phyloP scores from a whole-genome alignment of 1,140 invertebrate species.

The Lordiphosa mommai region DNA sequence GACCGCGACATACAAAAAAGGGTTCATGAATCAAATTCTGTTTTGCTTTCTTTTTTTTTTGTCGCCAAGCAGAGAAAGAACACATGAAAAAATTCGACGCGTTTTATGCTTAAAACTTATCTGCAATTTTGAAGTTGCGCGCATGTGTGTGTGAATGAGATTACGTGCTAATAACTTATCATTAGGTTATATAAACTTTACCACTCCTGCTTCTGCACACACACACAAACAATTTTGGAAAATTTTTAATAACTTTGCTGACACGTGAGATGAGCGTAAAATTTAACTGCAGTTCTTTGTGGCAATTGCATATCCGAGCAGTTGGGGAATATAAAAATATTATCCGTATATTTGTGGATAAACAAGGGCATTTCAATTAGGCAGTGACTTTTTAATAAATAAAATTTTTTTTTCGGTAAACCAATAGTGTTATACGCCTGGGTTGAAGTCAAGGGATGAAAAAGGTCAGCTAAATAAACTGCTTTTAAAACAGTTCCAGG shows the following conservation, averaged over 20 bases:
- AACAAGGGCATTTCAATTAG: too few species aligned
- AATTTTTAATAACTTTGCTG: conserved; percentile 32
- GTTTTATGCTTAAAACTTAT: too few species aligned
- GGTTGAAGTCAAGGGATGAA: too few species aligned
- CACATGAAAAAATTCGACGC: background rate
- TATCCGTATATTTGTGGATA: background rate
- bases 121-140: background rate
- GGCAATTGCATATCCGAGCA: background rate
- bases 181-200: conserved; percentile 67
- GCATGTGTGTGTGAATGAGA: background rate
- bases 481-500: too few species aligned
- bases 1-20: conserved; percentile 32
- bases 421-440: too few species aligned
- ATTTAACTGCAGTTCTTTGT: background rate
- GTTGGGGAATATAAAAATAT: background rate
- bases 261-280: conserved; percentile 12
- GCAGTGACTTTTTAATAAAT: too few species aligned
- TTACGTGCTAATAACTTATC: conserved; percentile 53
- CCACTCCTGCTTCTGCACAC: conserved; percentile 6
- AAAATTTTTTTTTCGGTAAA: too few species aligned
- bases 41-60: conserved; percentile 21
- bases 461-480: too few species aligned
- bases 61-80: background rate
- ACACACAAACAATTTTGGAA: conserved; percentile 25
- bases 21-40: conserved; percentile 65